Conservation (phyloP, 2,888 invertebrate genomes). For the Galeopsomyia nigrocyanea region DNA sequence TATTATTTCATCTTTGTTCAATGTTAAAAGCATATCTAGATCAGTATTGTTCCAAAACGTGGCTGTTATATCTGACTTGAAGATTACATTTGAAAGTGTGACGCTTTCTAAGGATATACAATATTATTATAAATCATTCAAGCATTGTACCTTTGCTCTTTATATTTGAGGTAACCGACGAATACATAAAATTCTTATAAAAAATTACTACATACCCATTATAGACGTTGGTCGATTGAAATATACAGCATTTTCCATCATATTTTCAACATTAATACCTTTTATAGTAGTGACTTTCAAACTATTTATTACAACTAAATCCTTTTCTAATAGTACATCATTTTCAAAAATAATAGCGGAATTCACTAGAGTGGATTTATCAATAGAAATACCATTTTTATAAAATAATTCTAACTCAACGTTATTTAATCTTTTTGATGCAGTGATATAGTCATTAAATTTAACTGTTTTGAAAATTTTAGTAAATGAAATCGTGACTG, state of each 20-base stretch:
- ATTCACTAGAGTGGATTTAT: conserved; percentile 49
- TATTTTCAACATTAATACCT: conserved; percentile 52
- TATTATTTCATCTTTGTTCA: conserved; percentile 69
- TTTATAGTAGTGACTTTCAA: conserved; percentile 52
- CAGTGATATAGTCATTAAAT: conserved; percentile 49
- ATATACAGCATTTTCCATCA: conserved; percentile 52
- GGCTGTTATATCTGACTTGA: conserved; percentile 67
- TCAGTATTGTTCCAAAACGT: conserved; percentile 69
- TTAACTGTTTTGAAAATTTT: conserved; percentile 54
- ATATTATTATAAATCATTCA: background rate
- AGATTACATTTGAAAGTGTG: conserved; percentile 66
- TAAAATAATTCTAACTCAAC: conserved; percentile 55
- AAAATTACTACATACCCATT: background rate
- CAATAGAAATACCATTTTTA: conserved; percentile 53
- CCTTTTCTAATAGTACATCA: conserved; percentile 48
- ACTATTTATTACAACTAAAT: conserved; percentile 50
- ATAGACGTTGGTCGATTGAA: conserved; percentile 52
- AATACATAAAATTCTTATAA: conserved; percentile 45
- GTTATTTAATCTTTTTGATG: conserved; percentile 54
- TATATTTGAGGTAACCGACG: no score
- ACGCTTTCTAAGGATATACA: conserved; percentile 64
- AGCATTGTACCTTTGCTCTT: no score
- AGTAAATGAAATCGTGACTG: conserved; percentile 51
- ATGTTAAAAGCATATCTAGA: conserved; percentile 68
- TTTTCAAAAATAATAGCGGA: conserved; percentile 53